Percentiles rank a stretch among this genome's conserved stretches.
Evolutionary conservation across 1,140 invertebrate genomes (phyloP).

Genomic region (Drosophila sp.): DNA sequence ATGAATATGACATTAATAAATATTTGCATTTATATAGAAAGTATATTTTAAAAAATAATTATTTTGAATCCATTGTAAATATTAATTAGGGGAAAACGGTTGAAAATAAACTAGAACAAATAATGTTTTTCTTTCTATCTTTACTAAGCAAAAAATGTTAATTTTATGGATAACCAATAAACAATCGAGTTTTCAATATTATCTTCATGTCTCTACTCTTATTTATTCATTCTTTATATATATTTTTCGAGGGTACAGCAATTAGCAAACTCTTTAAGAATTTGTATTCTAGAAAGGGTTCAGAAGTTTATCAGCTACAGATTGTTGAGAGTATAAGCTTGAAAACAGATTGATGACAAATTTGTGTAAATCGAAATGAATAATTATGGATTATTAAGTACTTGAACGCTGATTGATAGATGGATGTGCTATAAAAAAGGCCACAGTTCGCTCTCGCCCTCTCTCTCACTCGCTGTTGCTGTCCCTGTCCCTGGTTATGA

Average conservation of each 20-base stretch:
- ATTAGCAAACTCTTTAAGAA: neutral
- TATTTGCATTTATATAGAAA: too few relatives aligned
- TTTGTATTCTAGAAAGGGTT: neutral
- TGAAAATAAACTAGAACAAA: too few relatives aligned
- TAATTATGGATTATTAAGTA: conserved; percentile 22
- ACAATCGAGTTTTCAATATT: too few relatives aligned
- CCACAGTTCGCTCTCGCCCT: neutral
- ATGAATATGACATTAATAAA: too few relatives aligned
- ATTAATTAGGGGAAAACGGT: too few relatives aligned
- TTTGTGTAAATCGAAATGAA: conserved; percentile 15
- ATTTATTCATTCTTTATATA: too few relatives aligned
- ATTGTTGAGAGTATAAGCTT: neutral
- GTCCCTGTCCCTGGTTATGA: conserved; percentile 31
- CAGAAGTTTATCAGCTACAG: conserved; percentile 1
- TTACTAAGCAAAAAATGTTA: too few relatives aligned
- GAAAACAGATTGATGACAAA: conserved; percentile 13
- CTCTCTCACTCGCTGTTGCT: neutral
- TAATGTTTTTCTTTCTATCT: too few relatives aligned
- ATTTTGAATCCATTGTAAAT: too few relatives aligned
- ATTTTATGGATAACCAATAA: too few relatives aligned
- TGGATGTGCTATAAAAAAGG: conserved; percentile 25
- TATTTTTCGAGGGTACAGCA: neutral
- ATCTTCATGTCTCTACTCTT: too few relatives aligned
- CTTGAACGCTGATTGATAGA: conserved; percentile 31
- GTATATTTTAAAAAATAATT: too few relatives aligned